Conservation (phyloP, 2,888 invertebrate genomes). For the Abscondita cerata region DNA sequence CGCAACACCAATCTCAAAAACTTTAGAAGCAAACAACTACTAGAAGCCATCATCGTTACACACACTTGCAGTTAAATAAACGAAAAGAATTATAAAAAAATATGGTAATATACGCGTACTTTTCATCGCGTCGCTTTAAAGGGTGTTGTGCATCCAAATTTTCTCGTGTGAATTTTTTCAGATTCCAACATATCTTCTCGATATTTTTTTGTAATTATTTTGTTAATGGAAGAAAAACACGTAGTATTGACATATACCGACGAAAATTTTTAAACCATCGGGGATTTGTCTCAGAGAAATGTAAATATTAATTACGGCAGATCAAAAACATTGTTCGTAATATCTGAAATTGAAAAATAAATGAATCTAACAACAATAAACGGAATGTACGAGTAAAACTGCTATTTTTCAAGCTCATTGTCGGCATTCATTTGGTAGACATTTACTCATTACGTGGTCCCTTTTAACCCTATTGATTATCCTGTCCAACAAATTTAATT, state of each 20-base stretch:
- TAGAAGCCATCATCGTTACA: no score
- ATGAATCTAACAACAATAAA: slow-evolving; percentile 35
- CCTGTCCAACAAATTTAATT: slow-evolving; percentile 48
- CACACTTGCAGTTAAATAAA: no score
- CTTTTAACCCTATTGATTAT: slow-evolving; percentile 55
- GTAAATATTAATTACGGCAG: slow-evolving; percentile 51
- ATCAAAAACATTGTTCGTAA: slow-evolving; percentile 45
- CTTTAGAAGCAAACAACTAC: no score
- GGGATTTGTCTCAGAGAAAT: slow-evolving; percentile 41
- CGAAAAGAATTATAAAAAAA: neutral
- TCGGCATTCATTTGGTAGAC: slow-evolving; percentile 33
- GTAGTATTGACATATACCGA: slow-evolving; percentile 39
- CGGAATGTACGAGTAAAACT: slow-evolving; percentile 24
- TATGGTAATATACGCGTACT: neutral
- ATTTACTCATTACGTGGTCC: slow-evolving; percentile 36
- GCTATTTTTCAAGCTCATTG: slow-evolving; percentile 37
- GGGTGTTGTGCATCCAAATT: neutral
- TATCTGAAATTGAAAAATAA: slow-evolving; percentile 38
- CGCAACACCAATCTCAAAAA: no score
- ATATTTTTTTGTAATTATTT: slow-evolving; percentile 30
- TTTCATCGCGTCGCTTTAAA: slow-evolving; percentile 1
- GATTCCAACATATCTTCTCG: slow-evolving; percentile 7
- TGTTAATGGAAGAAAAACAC: slow-evolving; percentile 44
- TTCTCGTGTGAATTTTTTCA: slow-evolving; percentile 4
- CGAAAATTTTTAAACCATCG: slow-evolving; percentile 36